Evolutionary conservation across 2,888 invertebrate genomes (phyloP).

Genomic region (Spisula subtruncata): DNA sequence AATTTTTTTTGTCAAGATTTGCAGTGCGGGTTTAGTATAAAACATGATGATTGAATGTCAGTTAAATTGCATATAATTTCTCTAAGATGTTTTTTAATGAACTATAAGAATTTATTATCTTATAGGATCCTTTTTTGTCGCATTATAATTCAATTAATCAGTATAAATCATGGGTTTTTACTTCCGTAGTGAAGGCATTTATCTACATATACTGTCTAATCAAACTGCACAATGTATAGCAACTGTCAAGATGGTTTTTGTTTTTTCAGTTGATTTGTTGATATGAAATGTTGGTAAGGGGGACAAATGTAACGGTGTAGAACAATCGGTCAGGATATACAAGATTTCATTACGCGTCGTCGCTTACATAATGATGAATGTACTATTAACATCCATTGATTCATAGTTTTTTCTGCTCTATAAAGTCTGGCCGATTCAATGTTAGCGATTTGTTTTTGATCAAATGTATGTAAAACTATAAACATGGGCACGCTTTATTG

Average conservation of each 20-base stretch:
- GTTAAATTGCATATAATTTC: not conserved
- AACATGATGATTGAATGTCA: not conserved
- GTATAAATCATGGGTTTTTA: not conserved
- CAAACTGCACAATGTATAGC: not conserved
- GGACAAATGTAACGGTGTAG: not conserved
- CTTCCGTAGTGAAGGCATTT: not conserved
- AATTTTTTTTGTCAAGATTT: not conserved
- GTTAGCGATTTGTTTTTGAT: not conserved
- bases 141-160: slow-evolving; percentile 22
- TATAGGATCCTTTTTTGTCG: not conserved
- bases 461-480: not conserved
- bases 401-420: not conserved
- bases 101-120: not conserved
- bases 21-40: not conserved
- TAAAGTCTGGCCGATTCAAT: not conserved
- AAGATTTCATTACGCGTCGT: not conserved
- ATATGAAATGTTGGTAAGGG: slow-evolving; percentile 9
- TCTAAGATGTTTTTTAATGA: not conserved
- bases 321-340: not conserved
- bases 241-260: not conserved
- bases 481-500: slow-evolving; percentile 19
- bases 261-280: not conserved
- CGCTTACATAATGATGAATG: slow-evolving; percentile 22
- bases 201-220: not conserved
- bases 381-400: not conserved